A percentile compares a stretch with the other conserved stretches of the same genome.
These are phyloP conservation scores for Hypanus sabinus DNA, from an alignment of 2,113 vertebrate genomes.

Conservation along the genomic window DNA sequence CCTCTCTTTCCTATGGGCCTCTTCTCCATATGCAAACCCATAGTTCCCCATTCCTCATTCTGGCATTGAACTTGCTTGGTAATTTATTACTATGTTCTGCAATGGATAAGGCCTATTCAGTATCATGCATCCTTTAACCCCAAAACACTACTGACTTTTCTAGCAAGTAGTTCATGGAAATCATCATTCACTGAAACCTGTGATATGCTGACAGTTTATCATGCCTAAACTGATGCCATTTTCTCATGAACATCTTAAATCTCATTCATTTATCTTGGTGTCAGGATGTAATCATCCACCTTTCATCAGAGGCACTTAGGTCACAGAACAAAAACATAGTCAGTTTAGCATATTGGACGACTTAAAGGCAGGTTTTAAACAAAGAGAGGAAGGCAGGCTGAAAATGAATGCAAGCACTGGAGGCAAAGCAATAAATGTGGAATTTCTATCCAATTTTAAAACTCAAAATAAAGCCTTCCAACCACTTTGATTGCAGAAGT, in stretches of 20 bases:
- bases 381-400: background rate
- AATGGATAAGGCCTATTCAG: no score
- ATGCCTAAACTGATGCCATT: no score
- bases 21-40: no score
- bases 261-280: background rate
- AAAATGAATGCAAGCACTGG: background rate
- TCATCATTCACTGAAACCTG: no score
- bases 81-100: no score
- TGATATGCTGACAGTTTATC: no score
- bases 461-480: background rate
- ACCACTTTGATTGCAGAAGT: background rate
- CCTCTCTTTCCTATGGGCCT: no score
- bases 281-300: conserved; percentile 1
- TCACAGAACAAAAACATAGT: background rate
- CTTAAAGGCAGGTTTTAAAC: background rate
- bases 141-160: no score
- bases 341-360: background rate
- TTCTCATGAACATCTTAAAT: background rate
- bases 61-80: no score
- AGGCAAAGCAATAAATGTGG: background rate
- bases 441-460: background rate
- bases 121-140: no score
- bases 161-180: no score
- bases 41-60: no score
- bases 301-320: background rate